These are phyloP conservation scores for Brotula barbata DNA, from an alignment of 2,797 vertebrate genomes.

Conservation along the genomic window DNA sequence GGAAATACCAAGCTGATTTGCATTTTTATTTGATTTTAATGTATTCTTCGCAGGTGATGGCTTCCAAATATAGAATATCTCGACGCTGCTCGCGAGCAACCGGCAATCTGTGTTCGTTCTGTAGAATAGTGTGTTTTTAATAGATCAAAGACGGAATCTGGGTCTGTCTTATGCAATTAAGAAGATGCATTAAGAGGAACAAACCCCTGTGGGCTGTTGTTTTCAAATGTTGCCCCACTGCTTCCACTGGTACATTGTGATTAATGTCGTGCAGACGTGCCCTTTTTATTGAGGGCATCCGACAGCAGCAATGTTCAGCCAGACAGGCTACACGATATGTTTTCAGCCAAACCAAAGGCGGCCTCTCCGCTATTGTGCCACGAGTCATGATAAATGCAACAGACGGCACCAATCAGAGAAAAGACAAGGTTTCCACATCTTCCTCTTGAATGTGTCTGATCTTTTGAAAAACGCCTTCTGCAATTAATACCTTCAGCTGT, in stretches of 20 bases:
- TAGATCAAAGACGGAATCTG: conserved; percentile 82
- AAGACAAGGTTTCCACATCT: conserved; percentile 30
- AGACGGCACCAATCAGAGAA: conserved; percentile 30
- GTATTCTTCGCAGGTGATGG: conserved; percentile 71
- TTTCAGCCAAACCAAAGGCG: conserved; percentile 58
- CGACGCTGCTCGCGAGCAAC: conserved; percentile 60
- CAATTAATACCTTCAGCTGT: conserved; percentile 40
- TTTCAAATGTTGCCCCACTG: conserved; percentile 77
- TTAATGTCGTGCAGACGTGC: conserved; percentile 74
- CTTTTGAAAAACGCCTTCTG: conserved; percentile 32
- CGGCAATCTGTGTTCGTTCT: conserved; percentile 74
- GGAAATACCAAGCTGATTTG: conserved; percentile 73
- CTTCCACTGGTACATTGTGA: conserved; percentile 76
- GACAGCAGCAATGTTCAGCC: conserved; percentile 60
- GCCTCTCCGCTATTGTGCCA: conserved; percentile 53
- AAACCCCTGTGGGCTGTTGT: conserved; percentile 80
- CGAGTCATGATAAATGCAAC: conserved; percentile 47
- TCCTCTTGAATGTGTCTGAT: conserved; percentile 31
- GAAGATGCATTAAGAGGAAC: conserved; percentile 80
- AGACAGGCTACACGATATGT: conserved; percentile 54
- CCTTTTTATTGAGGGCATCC: conserved; percentile 74
- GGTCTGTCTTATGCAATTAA: conserved; percentile 83
- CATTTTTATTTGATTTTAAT: conserved; percentile 81
- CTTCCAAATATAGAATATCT: conserved; percentile 76
- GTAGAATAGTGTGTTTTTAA: conserved; percentile 77